A percentile compares a stretch with the other conserved stretches of the same genome.
These are phyloP conservation scores for Rotaria socialis DNA, from an alignment of 2,888 invertebrate genomes.

Conservation along the genomic window DNA sequence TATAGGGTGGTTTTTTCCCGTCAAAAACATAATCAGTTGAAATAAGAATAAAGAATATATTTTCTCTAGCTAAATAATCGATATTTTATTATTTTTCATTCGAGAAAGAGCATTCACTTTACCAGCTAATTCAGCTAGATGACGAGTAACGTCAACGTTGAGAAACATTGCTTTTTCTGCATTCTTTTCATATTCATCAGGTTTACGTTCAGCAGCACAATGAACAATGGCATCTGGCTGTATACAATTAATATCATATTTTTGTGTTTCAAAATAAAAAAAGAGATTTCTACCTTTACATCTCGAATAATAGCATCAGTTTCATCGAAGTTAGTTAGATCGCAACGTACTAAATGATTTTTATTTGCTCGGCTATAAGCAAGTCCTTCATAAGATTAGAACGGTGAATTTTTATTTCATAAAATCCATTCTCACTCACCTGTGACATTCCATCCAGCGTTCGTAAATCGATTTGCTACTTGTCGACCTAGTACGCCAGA, in stretches of 20 bases:
- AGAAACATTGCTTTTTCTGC: slow-evolving; percentile 56
- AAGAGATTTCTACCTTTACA: slow-evolving; percentile 52
- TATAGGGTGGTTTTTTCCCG: slow-evolving; percentile 62
- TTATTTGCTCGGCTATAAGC: slow-evolving; percentile 54
- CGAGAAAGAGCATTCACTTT: slow-evolving; percentile 45
- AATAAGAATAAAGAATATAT: slow-evolving; percentile 61
- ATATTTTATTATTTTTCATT: slow-evolving; percentile 35
- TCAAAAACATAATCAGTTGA: slow-evolving; percentile 65
- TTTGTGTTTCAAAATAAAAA: background rate
- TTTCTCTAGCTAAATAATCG: slow-evolving; percentile 50
- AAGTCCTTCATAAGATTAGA: slow-evolving; percentile 49
- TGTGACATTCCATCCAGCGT: slow-evolving; percentile 45
- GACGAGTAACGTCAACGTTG: slow-evolving; percentile 60
- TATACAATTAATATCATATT: slow-evolving; percentile 45
- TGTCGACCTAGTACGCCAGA: slow-evolving; percentile 62
- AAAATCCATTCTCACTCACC: background rate
- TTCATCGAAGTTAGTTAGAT: slow-evolving; percentile 56
- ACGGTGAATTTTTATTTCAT: background rate
- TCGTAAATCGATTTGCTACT: slow-evolving; percentile 52
- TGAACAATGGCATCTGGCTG: slow-evolving; percentile 61
- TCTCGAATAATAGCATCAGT: slow-evolving; percentile 54
- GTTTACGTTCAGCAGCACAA: slow-evolving; percentile 61
- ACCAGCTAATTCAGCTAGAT: slow-evolving; percentile 56
- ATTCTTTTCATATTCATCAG: slow-evolving; percentile 61
- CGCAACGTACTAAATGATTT: slow-evolving; percentile 54